Base-by-base conservation (phyloP, 1,140 invertebrate species). In the Eriosoma lanigerum region DNA sequence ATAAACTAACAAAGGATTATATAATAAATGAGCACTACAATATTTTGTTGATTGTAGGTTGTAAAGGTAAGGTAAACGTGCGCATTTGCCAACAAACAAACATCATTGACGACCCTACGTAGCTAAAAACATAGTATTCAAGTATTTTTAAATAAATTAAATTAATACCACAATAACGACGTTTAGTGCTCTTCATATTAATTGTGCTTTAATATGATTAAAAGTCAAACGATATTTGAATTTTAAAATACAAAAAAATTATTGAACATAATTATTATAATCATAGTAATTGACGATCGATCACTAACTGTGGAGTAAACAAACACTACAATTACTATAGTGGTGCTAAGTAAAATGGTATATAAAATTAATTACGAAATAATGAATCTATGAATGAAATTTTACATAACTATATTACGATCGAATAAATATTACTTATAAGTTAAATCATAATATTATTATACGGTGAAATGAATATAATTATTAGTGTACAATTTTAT, bases 81-180 rank as follows among this genome's bases (percentile, higher is more conserved):
- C 3, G 32, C 32, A 38, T 38, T 38, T 38, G 32, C 8, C 32
- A 38, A 8, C 8, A 38, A 4, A 38, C 32, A 8, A 38, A 8
- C 32, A 38, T 19, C 62, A 17, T n/a, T 19, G 32, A 21, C 62
- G 1, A 15, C 5, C 5, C 6, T 19, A 1, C 15, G 58, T 60
- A 38, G 32, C 8, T 38, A 38, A 38, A 38, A 38, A 8, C 5
- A 24, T 26, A 24, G n/a, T 44, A 19, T 38, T 70, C 15, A 12
- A 70, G 66, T 70, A 24, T 48, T 50, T 70, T 50, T 50, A 15
- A 70, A 50, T 70, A 44, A 50, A 70, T 70, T 32, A 50, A 70
- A 70, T 50, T 50, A 70, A 29, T 50, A 29, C 46, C 15, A 13
- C 17, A 19, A 44, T 44, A 26, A 66, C n/a, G 52, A 38, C 3